Evolutionary conservation across 1,140 invertebrate species (phyloP).

Genomic region (Cherax quadricarinatus): DNA sequence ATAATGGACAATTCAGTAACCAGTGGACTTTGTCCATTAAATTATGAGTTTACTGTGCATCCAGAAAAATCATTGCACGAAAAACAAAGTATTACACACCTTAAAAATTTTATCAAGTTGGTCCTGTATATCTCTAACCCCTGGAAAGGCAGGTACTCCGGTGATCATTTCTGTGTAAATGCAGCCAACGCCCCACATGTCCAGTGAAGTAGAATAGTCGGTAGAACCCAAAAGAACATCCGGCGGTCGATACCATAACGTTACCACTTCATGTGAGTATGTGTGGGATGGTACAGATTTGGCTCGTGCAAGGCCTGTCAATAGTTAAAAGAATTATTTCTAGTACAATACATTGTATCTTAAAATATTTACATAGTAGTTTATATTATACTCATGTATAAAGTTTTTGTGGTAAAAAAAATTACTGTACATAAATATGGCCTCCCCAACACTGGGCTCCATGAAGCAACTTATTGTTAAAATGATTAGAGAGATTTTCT

Average conservation of each 20-base stretch:
- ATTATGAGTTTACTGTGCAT: too few relatives aligned
- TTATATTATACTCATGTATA: too few relatives aligned
- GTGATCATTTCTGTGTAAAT: slow-evolving; percentile 99
- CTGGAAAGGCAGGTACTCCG: slow-evolving; percentile 96
- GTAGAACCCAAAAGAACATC: slow-evolving; percentile 98
- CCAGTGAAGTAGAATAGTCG: slow-evolving; percentile 91
- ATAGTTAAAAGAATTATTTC: neutral
- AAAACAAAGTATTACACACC: slow-evolving; percentile 77
- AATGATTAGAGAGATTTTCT: too few relatives aligned
- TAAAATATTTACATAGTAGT: too few relatives aligned
- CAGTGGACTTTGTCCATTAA: too few relatives aligned
- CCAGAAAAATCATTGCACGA: too few relatives aligned
- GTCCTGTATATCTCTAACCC: slow-evolving; percentile 95
- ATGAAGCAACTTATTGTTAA: too few relatives aligned
- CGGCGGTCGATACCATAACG: slow-evolving; percentile 89
- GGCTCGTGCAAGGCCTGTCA: slow-evolving; percentile 87
- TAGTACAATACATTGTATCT: neutral
- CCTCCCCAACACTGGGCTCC: too few relatives aligned
- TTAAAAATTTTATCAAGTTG: slow-evolving; percentile 98
- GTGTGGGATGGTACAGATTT: slow-evolving; percentile 98
- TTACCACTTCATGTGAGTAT: slow-evolving; percentile 98
- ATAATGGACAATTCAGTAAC: too few relatives aligned
- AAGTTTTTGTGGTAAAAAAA: too few relatives aligned
- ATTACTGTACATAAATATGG: too few relatives aligned
- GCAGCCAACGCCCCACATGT: slow-evolving; percentile 99